These are phyloP conservation scores for Trigoniulus corallinus DNA, from an alignment of 1,140 invertebrate species.

Conservation along the genomic window DNA sequence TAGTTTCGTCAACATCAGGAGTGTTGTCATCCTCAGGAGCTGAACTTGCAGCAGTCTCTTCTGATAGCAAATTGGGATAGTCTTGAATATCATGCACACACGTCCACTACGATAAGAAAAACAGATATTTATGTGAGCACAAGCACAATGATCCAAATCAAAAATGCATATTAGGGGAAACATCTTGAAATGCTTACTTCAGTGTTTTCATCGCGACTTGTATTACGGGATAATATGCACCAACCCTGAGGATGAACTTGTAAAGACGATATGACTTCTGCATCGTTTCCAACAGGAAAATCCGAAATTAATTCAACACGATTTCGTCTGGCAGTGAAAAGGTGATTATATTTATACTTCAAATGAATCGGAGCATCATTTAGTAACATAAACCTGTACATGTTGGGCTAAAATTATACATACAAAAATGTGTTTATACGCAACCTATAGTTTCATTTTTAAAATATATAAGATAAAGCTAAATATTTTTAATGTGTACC, in stretches of 20 bases:
- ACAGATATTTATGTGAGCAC: slow-evolving; percentile 2
- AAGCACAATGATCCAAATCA: neutral
- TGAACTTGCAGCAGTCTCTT: neutral
- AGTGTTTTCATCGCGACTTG: slow-evolving; percentile 62
- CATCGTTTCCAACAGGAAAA: slow-evolving; percentile 68
- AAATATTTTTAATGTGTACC: slow-evolving; percentile 28
- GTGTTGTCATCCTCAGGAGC: neutral
- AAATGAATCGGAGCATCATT: slow-evolving; percentile 59
- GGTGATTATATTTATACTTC: slow-evolving; percentile 54
- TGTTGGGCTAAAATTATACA: slow-evolving; percentile 58
- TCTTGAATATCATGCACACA: slow-evolving; percentile 83
- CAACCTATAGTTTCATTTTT: neutral
- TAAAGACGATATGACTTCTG: slow-evolving; percentile 72
- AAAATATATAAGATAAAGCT: neutral
- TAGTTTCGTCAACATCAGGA: no score
- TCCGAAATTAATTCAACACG: slow-evolving; percentile 76
- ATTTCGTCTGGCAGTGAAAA: slow-evolving; percentile 63
- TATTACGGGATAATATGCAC: slow-evolving; percentile 71
- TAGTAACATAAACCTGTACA: slow-evolving; percentile 75
- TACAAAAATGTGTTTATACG: no score
- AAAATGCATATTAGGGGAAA: slow-evolving; percentile 1
- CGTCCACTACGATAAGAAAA: slow-evolving; percentile 49
- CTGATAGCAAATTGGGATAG: neutral
- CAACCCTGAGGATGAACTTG: slow-evolving; percentile 85
- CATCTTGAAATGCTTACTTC: slow-evolving; percentile 44